Conservation (phyloP, 2,113 vertebrate genomes). For the Cathartes aura region DNA sequence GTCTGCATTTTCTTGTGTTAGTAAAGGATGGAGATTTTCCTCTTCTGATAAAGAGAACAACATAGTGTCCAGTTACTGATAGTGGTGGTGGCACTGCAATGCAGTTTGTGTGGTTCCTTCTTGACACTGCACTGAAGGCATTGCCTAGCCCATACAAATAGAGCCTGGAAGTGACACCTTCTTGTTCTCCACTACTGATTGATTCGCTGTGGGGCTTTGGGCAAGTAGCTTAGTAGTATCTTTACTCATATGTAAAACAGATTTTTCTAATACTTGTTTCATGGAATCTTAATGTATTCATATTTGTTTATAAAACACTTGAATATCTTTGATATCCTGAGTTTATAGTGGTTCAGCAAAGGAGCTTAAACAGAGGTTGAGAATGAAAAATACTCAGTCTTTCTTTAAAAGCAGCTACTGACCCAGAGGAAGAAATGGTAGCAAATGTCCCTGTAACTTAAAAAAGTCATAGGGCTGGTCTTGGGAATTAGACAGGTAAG, state of each 20-base stretch:
- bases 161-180: not conserved
- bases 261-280: not conserved
- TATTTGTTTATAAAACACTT: not conserved
- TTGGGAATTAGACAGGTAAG: not conserved
- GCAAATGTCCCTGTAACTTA: not conserved
- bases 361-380: not conserved
- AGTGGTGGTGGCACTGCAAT: not conserved
- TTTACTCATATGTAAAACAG: not conserved
- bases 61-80: not conserved
- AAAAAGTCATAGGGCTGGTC: not conserved
- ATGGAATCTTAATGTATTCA: not conserved
- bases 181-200: rapidly evolving
- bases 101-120: not conserved
- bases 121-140: not conserved
- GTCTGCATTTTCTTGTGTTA: rapidly evolving
- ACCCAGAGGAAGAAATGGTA: not conserved
- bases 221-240: not conserved
- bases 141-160: not conserved
- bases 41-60: not conserved
- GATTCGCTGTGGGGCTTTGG: not conserved
- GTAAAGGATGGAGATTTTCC: not conserved
- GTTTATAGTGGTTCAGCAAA: not conserved
- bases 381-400: not conserved
- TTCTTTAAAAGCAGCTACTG: not conserved
- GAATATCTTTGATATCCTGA: not conserved